phyloP scores from a whole-genome alignment of 2,797 vertebrate species.

The Hirundo rustica region DNA sequence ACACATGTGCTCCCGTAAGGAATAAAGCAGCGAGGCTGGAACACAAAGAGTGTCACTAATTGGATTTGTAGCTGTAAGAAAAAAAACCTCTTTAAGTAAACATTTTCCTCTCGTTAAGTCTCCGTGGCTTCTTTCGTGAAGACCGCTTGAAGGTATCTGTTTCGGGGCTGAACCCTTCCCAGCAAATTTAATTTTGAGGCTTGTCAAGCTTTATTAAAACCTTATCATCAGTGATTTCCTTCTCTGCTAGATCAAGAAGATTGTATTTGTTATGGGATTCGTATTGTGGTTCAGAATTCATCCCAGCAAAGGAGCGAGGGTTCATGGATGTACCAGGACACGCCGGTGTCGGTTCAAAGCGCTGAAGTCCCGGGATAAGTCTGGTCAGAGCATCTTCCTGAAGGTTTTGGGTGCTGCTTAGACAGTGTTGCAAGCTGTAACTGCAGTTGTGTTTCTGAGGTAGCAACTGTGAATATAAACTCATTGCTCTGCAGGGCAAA shows the following conservation, averaged over 20 bases:
- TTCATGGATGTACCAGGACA: background rate
- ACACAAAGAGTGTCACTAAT: conserved; percentile 41
- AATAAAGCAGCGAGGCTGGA: background rate
- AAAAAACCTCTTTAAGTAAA: conserved; percentile 27
- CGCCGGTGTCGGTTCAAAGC: background rate
- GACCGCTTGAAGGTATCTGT: conserved; percentile 39
- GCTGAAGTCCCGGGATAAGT: fast-evolving
- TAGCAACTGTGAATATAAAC: background rate
- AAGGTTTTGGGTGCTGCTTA: background rate
- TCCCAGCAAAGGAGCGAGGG: background rate
- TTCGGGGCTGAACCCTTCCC: conserved; percentile 48
- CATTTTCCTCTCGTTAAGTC: conserved; percentile 34
- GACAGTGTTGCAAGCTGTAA: background rate
- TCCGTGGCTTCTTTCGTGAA: background rate
- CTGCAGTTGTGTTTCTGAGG: background rate
- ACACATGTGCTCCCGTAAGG: background rate
- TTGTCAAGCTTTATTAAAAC: conserved; percentile 69
- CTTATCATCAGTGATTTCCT: conserved; percentile 67
- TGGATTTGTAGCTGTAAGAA: conserved; percentile 59
- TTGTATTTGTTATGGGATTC: conserved; percentile 48
- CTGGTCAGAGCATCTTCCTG: background rate
- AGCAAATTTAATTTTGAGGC: conserved; percentile 66
- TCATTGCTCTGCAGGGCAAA: background rate
- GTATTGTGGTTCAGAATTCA: background rate
- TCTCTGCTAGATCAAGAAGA: conserved; percentile 61